A percentile compares a stretch with the other conserved stretches of the same genome.
Evolutionary conservation across 2,888 invertebrate species (phyloP).

Genomic region (Microchrysa polita): DNA sequence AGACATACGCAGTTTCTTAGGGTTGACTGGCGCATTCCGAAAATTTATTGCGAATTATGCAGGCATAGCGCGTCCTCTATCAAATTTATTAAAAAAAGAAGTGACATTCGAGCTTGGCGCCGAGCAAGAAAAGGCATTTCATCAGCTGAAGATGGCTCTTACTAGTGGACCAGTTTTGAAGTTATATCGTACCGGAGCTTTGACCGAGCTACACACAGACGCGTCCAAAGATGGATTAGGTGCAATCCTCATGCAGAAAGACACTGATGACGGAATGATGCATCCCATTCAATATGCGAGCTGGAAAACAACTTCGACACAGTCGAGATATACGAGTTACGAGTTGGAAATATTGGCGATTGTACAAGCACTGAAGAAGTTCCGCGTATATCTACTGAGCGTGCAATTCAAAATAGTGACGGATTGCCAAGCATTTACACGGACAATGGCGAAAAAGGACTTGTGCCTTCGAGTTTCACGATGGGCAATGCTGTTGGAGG

Average conservation of each 20-base stretch:
- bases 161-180: constrained; percentile 52
- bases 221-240: constrained; percentile 44
- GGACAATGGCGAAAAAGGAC: constrained; percentile 49
- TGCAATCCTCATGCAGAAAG: not conserved
- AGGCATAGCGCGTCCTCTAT: constrained; percentile 13
- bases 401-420: constrained; percentile 51
- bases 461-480: constrained; percentile 49
- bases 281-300: constrained; percentile 33
- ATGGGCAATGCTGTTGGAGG: constrained; percentile 51
- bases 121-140: not conserved
- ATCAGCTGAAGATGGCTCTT: not conserved
- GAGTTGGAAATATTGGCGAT: constrained; percentile 45
- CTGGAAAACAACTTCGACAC: constrained; percentile 37
- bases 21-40: constrained; percentile 19
- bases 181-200: constrained; percentile 52
- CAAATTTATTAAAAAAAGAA: not conserved
- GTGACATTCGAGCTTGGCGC: not conserved
- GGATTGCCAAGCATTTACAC: constrained; percentile 49
- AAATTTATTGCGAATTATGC: constrained; percentile 19
- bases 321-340: constrained; percentile 40
- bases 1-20: constrained; percentile 20
- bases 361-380: constrained; percentile 42
- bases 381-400: constrained; percentile 52
- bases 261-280: not conserved
- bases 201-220: constrained; percentile 55